Base-by-base conservation (phyloP, 2,888 invertebrate genomes). In the Pycnomerus fuliginosus region DNA sequence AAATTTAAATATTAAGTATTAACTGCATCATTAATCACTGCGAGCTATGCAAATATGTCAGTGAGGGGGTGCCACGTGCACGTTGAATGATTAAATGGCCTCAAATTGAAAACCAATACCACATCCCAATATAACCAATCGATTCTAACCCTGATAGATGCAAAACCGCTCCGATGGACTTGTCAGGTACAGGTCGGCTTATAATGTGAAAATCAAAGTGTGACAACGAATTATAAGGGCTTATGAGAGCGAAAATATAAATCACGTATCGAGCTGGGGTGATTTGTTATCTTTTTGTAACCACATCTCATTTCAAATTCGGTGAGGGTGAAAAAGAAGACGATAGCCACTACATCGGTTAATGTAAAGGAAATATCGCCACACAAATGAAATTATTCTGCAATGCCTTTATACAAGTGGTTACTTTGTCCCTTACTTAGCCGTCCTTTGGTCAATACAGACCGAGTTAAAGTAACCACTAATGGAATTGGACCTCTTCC, bases 401-500 rank as follows among this genome's bases (percentile, higher is more conserved):
- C 32, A 32, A 44, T 36, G 41, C 35, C 36, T 45, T 35, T 46
- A 22, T 45, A 31, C 45, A 33, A 39, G 47, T 44, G 50, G 50
- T 50, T 48, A 50, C 50, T 48, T 48, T 48, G 50, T 50, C 22
- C 44, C 30, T 48, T 42, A 42, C 44, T 44, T 36, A 32, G 33
- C 20, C 30, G 40, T 36, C 43, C 39, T 35, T 44, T 48, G 48
- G 48, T 48, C 48, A 50, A 29, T 44, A 36, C 29, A 39, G 37
- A 42, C 29, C 20, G 25, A 33, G 22, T 29, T 36, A 32, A 44
- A 40, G 36, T 25, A 50, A 47, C 43, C 43, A 23, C 50, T 50
- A 50, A 50, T 50, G 44, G 46, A 50, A 47, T n/a, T n/a, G n/a
- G n/a, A n/a, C n/a, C n/a, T n/a, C n/a, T n/a, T n/a, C n/a, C n/a